Base-by-base conservation (phyloP, 2,113 vertebrate species). In the Myotis lucifugus region DNA sequence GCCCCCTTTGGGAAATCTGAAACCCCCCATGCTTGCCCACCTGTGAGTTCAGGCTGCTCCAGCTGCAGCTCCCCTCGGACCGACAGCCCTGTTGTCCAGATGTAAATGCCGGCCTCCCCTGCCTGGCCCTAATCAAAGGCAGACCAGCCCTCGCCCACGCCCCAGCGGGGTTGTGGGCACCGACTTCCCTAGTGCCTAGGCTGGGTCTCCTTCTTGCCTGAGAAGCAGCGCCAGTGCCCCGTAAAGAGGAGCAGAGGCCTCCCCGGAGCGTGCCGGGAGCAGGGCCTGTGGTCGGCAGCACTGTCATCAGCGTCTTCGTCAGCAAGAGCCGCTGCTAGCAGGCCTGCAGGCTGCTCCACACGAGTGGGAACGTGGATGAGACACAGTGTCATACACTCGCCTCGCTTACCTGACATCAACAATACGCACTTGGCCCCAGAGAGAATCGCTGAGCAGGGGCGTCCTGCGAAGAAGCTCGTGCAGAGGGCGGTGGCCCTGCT, bases 251-350 rank as follows among this genome's bases (percentile, higher is more conserved):
- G 21, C 37, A 32, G 69, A 88, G 25, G 12, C 46, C 46, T 46
- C 15, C 5, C 40, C 13, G 7, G 59, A 37, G 85, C 9, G 0
- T 1, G 3, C 0, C 2, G 37, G 3, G 0, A 0, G 29, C 12
- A 1, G 6, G 0, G 69, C 70, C 69, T 3, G 1, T 3, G 59
- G 32, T 42, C 1, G 6, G 17, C 32, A 8, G 17, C 0, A 2
- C 17, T 17, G 8, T 59, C 37, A 17, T 23, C 3, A 0, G 23
- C 2, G 0, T 17, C 40, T 69, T 14, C 29, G 2, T 13, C 29
- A 10, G 1, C 0, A 17, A 37, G 64, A 78, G 29, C 12, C 2
- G 0, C 27, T 29, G 48, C 48, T 10, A 17, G 1, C 52, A 8
- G 54, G 25, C 79, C 25, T 17, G 25, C 29, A 8, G 2, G 17